Percentiles rank a stretch among this genome's conserved stretches.
These are phyloP conservation scores for Lacerta agilis DNA, from an alignment of 2,797 vertebrate species.

Conservation along the genomic window DNA sequence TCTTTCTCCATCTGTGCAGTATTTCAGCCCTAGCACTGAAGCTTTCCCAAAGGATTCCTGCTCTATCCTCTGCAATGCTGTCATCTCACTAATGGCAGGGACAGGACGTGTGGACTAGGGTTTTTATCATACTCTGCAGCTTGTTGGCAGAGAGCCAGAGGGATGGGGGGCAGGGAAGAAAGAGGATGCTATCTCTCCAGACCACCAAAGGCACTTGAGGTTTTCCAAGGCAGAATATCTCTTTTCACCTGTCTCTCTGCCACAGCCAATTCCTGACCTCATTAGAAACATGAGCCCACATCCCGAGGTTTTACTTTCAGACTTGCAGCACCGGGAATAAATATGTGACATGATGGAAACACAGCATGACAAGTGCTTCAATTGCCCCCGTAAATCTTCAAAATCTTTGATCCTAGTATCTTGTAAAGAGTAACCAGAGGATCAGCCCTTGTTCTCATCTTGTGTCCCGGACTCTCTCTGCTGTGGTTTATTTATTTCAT, in stretches of 20 bases:
- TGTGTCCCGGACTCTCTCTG: background rate
- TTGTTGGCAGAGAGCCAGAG: constrained; percentile 47
- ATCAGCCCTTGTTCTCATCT: background rate
- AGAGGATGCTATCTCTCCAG: constrained; percentile 39
- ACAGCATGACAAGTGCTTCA: constrained; percentile 27
- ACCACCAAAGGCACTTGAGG: constrained; percentile 40
- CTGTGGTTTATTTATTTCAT: background rate
- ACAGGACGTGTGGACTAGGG: constrained; percentile 40
- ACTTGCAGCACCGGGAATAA: constrained; percentile 53
- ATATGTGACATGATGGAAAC: constrained; percentile 32
- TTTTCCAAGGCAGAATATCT: constrained; percentile 54
- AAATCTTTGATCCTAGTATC: background rate
- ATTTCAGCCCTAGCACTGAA: constrained; percentile 70
- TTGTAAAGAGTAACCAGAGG: constrained; percentile 33
- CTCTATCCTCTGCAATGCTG: constrained; percentile 60
- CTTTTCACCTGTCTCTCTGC: constrained; percentile 55
- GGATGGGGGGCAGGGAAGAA: constrained; percentile 43
- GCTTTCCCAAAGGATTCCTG: constrained; percentile 71
- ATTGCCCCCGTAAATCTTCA: constrained; percentile 42
- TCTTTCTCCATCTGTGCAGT: constrained; percentile 72
- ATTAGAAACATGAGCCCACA: constrained; percentile 58
- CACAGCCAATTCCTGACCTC: constrained; percentile 58
- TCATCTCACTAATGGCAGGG: constrained; percentile 58
- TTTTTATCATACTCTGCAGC: constrained; percentile 60
- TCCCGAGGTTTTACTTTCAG: constrained; percentile 52